Evolutionary conservation across 2,113 vertebrate genomes (phyloP).

Genomic region (Pteronura brasiliensis): DNA sequence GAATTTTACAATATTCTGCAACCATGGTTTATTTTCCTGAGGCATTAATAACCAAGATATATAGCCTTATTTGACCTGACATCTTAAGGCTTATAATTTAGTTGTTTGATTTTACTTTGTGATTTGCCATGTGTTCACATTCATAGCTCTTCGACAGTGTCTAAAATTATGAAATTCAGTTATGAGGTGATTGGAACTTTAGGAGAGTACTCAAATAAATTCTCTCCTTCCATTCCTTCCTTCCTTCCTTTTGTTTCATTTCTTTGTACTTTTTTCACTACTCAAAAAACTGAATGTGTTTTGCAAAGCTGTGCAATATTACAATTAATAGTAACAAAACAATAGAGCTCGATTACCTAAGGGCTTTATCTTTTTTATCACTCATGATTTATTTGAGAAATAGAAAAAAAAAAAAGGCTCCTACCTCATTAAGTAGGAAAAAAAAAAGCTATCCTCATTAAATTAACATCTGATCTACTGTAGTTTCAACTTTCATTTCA

Average conservation of each 20-base stretch:
- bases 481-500: constrained; percentile 75
- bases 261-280: neutral
- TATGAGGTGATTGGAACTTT: constrained; percentile 3
- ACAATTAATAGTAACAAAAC: constrained; percentile 50
- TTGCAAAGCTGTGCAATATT: constrained; percentile 42
- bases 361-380: constrained; percentile 51
- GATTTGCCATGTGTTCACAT: constrained; percentile 5
- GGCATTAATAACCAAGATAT: constrained; percentile 6
- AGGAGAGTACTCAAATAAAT: neutral
- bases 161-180: constrained; percentile 40
- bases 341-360: constrained; percentile 35
- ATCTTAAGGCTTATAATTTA: constrained; percentile 38
- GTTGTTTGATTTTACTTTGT: constrained; percentile 3
- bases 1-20: neutral
- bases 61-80: neutral
- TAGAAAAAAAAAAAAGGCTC: neutral
- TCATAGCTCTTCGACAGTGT: neutral
- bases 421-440: constrained; percentile 63
- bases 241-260: neutral
- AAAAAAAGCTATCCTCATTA: constrained; percentile 70
- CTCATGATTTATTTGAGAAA: constrained; percentile 73
- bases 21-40: neutral
- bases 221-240: neutral
- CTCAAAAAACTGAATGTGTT: constrained; percentile 24
- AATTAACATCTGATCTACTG: constrained; percentile 73